Percentiles rank a stretch among this genome's conserved stretches.
phyloP scores from a whole-genome alignment of 2,797 vertebrate species.

The Cheirogaleus major region DNA sequence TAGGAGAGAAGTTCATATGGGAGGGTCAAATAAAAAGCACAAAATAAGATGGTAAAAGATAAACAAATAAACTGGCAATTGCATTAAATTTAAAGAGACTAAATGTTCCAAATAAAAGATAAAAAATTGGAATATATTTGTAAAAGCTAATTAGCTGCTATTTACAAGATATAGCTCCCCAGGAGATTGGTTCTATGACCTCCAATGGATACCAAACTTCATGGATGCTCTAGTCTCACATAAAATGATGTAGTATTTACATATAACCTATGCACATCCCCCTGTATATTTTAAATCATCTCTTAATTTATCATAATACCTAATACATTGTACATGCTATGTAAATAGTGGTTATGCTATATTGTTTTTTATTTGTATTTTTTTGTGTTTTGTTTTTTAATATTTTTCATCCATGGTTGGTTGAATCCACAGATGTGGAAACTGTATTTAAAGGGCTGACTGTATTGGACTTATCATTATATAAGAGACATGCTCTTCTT shows the following conservation, averaged over 20 bases:
- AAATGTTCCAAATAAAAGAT: conserved; percentile 13
- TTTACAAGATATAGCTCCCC: background rate
- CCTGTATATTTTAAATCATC: background rate
- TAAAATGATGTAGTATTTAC: background rate
- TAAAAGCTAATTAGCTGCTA: background rate
- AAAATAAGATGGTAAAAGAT: background rate
- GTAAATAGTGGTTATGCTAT: background rate
- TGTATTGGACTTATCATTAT: background rate
- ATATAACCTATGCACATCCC: background rate
- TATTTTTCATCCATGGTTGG: background rate
- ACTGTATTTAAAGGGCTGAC: background rate
- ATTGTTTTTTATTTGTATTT: background rate
- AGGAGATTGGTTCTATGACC: background rate
- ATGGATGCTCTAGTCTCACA: background rate
- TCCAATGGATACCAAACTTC: background rate
- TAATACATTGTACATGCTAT: background rate
- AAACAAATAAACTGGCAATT: background rate
- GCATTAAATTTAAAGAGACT: background rate
- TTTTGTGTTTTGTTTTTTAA: background rate
- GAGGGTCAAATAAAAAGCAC: background rate
- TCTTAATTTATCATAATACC: background rate
- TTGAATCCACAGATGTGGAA: background rate
- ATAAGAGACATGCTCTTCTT: background rate
- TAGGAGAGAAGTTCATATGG: background rate
- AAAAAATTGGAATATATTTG: background rate